These are phyloP conservation scores for Haliaeetus leucogaster DNA, from an alignment of 2,113 vertebrate genomes.

Conservation along the genomic window DNA sequence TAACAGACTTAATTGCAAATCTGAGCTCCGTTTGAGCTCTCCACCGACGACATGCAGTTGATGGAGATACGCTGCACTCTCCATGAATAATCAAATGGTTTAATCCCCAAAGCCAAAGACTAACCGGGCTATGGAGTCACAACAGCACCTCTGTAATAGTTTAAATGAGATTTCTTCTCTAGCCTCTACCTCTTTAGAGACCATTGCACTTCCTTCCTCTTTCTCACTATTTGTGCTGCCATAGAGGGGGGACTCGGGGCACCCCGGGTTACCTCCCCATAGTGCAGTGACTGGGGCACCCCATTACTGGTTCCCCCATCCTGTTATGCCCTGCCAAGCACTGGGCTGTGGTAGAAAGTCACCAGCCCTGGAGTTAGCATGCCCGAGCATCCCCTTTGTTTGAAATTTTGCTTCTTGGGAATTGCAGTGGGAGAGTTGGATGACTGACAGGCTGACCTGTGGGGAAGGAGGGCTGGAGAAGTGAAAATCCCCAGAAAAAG, in stretches of 20 bases:
- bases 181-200: neutral
- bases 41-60: fast-evolving
- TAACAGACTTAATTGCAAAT: neutral
- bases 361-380: fast-evolving
- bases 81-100: too few relatives aligned
- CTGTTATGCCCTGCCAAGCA: fast-evolving
- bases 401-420: neutral
- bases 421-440: neutral
- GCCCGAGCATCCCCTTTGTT: neutral
- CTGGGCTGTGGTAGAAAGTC: neutral
- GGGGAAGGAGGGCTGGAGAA: neutral
- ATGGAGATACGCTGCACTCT: fast-evolving
- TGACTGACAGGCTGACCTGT: neutral
- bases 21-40: neutral
- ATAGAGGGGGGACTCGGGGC: fast-evolving
- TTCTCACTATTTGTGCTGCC: neutral
- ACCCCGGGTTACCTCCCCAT: fast-evolving
- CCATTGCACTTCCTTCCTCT: neutral
- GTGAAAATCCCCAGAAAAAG: neutral
- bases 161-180: neutral
- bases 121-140: neutral
- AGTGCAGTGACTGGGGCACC: neutral
- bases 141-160: neutral
- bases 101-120: neutral
- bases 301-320: neutral